These are phyloP conservation scores for Mohoua ochrocephala DNA, from an alignment of 2,113 vertebrate genomes.

Conservation along the genomic window DNA sequence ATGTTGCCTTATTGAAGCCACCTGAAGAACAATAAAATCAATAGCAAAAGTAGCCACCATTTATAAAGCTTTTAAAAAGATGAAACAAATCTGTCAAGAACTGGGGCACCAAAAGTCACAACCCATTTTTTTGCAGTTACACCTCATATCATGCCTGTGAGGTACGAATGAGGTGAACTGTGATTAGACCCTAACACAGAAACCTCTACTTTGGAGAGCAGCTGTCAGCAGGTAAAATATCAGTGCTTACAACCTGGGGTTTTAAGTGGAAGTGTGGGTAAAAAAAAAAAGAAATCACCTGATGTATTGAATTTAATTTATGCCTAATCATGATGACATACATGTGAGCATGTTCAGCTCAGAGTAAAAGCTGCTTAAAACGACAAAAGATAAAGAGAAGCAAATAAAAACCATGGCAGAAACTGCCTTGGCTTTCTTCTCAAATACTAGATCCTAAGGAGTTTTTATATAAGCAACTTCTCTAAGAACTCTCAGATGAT, in stretches of 20 bases:
- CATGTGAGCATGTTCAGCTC: neutral
- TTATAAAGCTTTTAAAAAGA: neutral
- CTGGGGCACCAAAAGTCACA: neutral
- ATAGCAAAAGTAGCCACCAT: neutral
- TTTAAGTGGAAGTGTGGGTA: neutral
- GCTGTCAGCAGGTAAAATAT: neutral
- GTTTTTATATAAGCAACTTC: neutral
- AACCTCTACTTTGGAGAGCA: neutral
- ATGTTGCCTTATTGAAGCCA: constrained; percentile 96
- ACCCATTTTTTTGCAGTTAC: neutral
- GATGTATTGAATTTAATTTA: neutral
- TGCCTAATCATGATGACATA: neutral
- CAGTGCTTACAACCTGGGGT: neutral
- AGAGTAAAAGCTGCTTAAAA: neutral
- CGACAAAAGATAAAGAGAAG: neutral
- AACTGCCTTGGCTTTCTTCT: neutral
- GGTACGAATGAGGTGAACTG: neutral
- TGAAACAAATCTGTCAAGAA: neutral
- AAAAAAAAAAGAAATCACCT: neutral
- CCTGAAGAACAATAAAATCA: constrained; percentile 65
- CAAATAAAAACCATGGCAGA: neutral
- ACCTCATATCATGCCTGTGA: neutral
- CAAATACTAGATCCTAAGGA: neutral
- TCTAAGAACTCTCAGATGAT: neutral
- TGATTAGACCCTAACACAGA: neutral